Conservation (phyloP, 2,113 vertebrate species). For the Malurus cyaneus region DNA sequence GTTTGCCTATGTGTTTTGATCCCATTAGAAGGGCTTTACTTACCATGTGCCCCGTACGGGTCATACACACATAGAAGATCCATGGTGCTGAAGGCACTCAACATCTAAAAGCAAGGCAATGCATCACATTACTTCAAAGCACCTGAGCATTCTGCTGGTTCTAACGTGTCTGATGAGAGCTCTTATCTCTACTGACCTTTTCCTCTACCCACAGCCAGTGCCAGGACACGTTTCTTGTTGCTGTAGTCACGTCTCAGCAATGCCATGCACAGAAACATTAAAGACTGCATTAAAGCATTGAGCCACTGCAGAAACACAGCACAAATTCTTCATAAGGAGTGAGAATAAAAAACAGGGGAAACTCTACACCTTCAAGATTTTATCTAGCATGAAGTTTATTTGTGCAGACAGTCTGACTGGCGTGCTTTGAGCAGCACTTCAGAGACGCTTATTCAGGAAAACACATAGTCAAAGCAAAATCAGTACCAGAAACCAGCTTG, state of each 20-base stretch:
- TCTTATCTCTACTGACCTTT: background rate
- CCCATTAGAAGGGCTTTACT: background rate
- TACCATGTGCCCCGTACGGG: accelerated
- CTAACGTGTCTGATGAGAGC: background rate
- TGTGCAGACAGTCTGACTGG: background rate
- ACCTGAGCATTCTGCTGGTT: background rate
- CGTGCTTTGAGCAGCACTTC: background rate
- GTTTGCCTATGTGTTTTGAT: background rate
- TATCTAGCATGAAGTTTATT: background rate
- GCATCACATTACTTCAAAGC: background rate
- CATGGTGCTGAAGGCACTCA: background rate
- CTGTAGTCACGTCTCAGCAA: accelerated
- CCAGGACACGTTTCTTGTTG: background rate
- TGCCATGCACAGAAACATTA: background rate
- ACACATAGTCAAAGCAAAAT: background rate
- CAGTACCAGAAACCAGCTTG: background rate
- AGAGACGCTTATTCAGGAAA: background rate
- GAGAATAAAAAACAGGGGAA: background rate
- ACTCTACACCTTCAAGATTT: background rate
- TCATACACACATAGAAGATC: background rate
- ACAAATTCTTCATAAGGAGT: background rate
- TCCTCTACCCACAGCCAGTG: background rate
- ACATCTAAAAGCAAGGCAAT: background rate
- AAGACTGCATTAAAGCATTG: background rate
- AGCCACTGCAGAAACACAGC: background rate